Conservation (phyloP, 2,888 invertebrate species). For the Ommatoiulus sabulosus region DNA sequence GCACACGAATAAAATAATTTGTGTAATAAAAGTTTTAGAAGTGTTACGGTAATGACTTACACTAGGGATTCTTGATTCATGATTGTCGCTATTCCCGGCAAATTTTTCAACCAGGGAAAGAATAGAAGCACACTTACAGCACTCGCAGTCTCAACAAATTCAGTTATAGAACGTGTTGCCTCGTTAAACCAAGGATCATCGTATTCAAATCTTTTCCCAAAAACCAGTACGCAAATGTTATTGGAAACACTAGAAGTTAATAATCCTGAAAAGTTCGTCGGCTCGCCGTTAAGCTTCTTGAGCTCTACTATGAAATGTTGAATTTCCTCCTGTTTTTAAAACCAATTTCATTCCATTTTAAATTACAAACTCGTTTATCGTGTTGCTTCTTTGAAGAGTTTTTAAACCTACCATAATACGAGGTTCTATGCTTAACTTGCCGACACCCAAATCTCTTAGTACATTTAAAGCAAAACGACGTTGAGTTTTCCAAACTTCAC, state of each 20-base stretch:
- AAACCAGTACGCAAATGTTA: constrained; percentile 16
- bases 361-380: too few relatives aligned
- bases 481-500: constrained; percentile 44
- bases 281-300: neutral
- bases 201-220: constrained; percentile 50
- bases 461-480: constrained; percentile 32
- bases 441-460: constrained; percentile 40
- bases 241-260: constrained; percentile 33
- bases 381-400: too few relatives aligned
- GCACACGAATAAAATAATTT: too few relatives aligned
- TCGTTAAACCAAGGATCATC: constrained; percentile 29
- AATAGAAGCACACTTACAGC: neutral
- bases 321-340: constrained; percentile 47
- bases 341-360: too few relatives aligned
- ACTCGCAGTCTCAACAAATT: neutral
- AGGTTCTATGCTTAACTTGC: neutral
- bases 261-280: constrained; percentile 18
- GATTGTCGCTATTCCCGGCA: neutral
- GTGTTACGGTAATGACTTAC: neutral
- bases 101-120: constrained; percentile 51
- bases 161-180: neutral
- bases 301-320: constrained; percentile 47
- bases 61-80: neutral
- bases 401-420: neutral
- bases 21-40: too few relatives aligned